Base-by-base conservation (phyloP, 2,113 vertebrate genomes). In the Butastur rufipennis region DNA sequence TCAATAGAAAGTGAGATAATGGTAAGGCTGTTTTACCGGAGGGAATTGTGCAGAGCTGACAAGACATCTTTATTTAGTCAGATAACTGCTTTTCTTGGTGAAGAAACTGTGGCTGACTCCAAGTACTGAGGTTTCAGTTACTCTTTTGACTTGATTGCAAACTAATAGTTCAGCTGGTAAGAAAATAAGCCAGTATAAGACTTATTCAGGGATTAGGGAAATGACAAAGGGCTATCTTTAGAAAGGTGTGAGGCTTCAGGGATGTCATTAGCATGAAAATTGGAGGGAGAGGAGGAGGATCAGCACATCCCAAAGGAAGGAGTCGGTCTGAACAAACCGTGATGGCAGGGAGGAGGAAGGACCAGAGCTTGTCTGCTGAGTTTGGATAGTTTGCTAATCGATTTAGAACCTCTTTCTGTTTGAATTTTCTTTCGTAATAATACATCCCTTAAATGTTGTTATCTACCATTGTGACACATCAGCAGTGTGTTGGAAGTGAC, bases 301-400 rank as follows among this genome's bases (percentile, higher is more conserved):
- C 13, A 14, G n/a, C 21, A 58, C 25, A 21, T 59, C 31, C 71
- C 47, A 20, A 31, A 23, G 27, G 62, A 67, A 42, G 13, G 72
- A n/a, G 13, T 2, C 7, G 11, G 42, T 18, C 43, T 52, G 53
- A 31, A 25, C 11, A 8, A 77, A 16, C 3, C 0, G 8, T 42
- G 31, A 15, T 20, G 32, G 43, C 4, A 4, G 36, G 52, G 45
- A 36, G 27, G 10, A 68, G 17, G 13, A 61, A 19, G 31, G 25
- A 59, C 7, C 53, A 67, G 55, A 45, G 63, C 26, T 61, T 43
- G 9, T 20, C 26, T 61, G 47, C 22, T 47, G 27, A 38, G 22
- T 47, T 29, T 29, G 32, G 27, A 16, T 19, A 38, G 18, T 16
- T 62, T 34, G 21, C 27, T 36, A 14, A 59, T 31, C 0, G 16